Evolutionary conservation across 2,888 invertebrate genomes (phyloP).

Genomic region (Ectemnius lituratus): DNA sequence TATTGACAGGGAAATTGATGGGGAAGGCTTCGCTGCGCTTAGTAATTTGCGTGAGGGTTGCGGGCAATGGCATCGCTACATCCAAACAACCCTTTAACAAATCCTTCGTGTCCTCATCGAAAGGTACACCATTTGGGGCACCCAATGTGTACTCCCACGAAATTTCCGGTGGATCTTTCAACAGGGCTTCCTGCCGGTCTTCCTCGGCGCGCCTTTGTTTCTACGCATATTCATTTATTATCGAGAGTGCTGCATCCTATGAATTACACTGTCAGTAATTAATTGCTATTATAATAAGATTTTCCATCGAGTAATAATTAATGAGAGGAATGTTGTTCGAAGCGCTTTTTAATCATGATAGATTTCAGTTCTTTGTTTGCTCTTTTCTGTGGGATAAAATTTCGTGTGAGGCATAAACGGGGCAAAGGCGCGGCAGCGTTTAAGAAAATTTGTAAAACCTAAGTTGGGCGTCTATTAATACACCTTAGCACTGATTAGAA

Average conservation of each 20-base stretch:
- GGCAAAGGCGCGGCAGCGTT: slow-evolving; percentile 14
- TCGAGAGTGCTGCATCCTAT: no score
- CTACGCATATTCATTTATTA: slow-evolving; percentile 25
- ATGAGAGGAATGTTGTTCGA: no score
- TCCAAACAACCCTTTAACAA: slow-evolving; percentile 67
- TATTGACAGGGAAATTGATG: slow-evolving; percentile 75
- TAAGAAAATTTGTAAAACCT: slow-evolving; percentile 54
- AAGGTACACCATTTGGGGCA: slow-evolving; percentile 70
- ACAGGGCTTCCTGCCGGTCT: slow-evolving; percentile 45
- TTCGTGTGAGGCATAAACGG: neutral
- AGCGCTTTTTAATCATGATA: no score
- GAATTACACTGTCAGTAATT: neutral
- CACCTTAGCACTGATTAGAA: slow-evolving; percentile 57
- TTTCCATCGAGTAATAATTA: neutral
- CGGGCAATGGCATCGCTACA: slow-evolving; percentile 62
- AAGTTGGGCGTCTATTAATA: slow-evolving; percentile 67
- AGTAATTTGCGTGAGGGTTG: slow-evolving; percentile 68
- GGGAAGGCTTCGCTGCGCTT: slow-evolving; percentile 75
- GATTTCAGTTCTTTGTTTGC: neutral
- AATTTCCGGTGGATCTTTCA: slow-evolving; percentile 71
- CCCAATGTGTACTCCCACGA: slow-evolving; percentile 74
- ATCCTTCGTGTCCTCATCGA: slow-evolving; percentile 72
- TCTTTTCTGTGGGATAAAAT: neutral
- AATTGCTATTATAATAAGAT: neutral
- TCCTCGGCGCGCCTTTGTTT: slow-evolving; percentile 52